Evolutionary conservation across 2,888 invertebrate genomes (phyloP).

Genomic region (Biston betularia): DNA sequence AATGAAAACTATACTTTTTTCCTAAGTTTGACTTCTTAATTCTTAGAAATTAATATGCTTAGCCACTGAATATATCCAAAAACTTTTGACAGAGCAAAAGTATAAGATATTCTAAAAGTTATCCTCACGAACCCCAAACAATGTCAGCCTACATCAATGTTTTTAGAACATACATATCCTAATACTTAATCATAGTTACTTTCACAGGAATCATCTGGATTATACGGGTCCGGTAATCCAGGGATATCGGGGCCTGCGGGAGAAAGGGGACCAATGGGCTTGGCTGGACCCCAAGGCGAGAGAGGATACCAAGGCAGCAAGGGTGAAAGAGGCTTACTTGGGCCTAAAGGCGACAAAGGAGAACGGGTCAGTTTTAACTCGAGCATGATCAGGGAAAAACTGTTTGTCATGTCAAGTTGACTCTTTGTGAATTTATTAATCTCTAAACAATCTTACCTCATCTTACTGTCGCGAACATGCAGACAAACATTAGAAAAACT

Average conservation of each 20-base stretch:
- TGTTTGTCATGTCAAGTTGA: constrained; percentile 32
- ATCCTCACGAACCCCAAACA: too few relatives aligned
- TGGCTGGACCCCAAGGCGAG: constrained; percentile 88
- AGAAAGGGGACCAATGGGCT: constrained; percentile 89
- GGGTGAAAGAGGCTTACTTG: constrained; percentile 87
- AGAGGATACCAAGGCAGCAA: constrained; percentile 87
- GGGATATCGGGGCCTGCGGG: constrained; percentile 89
- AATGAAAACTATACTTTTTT: too few relatives aligned
- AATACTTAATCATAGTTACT: constrained; percentile 59
- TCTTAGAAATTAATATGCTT: too few relatives aligned
- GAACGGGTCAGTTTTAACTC: constrained; percentile 88
- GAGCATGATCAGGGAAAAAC: constrained; percentile 49
- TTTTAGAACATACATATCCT: constrained; percentile 23
- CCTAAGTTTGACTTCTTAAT: too few relatives aligned
- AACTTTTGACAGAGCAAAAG: too few relatives aligned
- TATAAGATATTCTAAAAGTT: too few relatives aligned
- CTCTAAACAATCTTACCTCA: constrained; percentile 12
- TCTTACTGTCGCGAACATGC: background rate
- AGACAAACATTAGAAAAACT: too few relatives aligned
- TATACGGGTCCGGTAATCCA: constrained; percentile 84
- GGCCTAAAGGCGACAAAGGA: constrained; percentile 89
- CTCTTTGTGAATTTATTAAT: constrained; percentile 15
- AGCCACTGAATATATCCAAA: too few relatives aligned
- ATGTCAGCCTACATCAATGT: too few relatives aligned
- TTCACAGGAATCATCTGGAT: constrained; percentile 80